Evolutionary conservation across 2,113 vertebrate genomes (phyloP).

Genomic region (Cryptotis parvus): DNA sequence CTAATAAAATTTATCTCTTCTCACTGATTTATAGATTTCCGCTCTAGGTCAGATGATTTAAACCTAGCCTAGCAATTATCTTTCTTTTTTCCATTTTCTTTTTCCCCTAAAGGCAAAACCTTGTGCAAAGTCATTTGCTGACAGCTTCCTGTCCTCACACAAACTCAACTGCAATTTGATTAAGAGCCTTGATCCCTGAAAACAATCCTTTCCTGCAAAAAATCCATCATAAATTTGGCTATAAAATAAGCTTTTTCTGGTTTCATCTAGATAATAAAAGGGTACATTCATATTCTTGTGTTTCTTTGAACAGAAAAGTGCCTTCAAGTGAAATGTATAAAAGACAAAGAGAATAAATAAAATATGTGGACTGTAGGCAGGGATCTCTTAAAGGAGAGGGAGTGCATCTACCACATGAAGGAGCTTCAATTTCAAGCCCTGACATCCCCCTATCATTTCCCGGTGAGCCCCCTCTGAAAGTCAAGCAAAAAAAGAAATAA

Average conservation of each 20-base stretch:
- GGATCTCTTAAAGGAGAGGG: too few relatives aligned
- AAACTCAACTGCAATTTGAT: conserved; percentile 13
- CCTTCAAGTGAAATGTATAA: conserved; percentile 45
- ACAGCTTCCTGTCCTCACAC: conserved; percentile 22
- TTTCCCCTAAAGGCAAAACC: conserved; percentile 18
- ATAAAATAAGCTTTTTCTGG: conserved; percentile 26
- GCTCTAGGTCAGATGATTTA: conserved; percentile 8
- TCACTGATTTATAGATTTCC: conserved; percentile 8
- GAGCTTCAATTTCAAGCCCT: too few relatives aligned
- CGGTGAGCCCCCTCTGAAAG: too few relatives aligned
- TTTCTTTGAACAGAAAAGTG: conserved; percentile 13
- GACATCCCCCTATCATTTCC: too few relatives aligned
- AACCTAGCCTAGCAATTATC: conserved; percentile 6
- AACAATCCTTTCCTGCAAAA: conserved; percentile 43
- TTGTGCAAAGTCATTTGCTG: not conserved
- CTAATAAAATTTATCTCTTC: not conserved
- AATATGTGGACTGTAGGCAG: not conserved
- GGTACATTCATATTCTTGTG: not conserved
- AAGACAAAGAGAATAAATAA: conserved; percentile 37
- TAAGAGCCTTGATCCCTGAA: conserved; percentile 45
- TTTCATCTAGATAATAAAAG: conserved; percentile 40
- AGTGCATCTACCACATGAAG: too few relatives aligned
- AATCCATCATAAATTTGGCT: not conserved
- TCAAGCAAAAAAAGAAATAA: too few relatives aligned
- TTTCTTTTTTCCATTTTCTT: not conserved